Conservation (phyloP, 2,113 vertebrate species). For the Cyphomyrus discorhynchus region DNA sequence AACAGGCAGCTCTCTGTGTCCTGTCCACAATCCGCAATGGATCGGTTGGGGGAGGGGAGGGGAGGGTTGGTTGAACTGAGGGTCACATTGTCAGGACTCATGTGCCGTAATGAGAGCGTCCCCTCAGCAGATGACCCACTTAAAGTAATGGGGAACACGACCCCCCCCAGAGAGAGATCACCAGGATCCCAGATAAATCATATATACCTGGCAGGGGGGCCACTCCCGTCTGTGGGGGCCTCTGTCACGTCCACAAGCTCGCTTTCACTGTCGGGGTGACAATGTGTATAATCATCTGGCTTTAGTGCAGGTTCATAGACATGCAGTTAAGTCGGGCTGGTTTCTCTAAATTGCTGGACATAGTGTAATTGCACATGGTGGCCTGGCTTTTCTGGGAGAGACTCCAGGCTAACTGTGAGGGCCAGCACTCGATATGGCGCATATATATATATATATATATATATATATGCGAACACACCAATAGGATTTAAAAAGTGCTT, state of each 20-base stretch:
- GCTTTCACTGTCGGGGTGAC: neutral
- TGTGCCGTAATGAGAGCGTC: neutral
- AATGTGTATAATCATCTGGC: neutral
- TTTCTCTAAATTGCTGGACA: neutral
- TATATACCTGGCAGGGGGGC: neutral
- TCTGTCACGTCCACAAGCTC: neutral
- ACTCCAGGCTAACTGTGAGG: neutral
- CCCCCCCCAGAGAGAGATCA: neutral
- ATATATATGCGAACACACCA: neutral
- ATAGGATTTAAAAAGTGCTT: neutral
- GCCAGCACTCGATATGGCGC: neutral
- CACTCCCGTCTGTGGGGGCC: neutral
- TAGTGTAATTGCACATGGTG: neutral
- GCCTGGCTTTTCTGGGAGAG: neutral
- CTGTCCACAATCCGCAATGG: neutral
- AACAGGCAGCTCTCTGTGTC: neutral
- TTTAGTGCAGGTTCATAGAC: neutral
- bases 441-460: neutral
- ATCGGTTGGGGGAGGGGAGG: neutral
- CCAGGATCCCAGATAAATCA: neutral
- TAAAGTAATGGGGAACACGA: neutral
- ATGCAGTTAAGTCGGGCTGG: neutral
- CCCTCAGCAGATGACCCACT: neutral
- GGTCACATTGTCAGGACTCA: neutral
- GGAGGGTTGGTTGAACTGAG: neutral